Evolutionary conservation across 2,797 vertebrate species (phyloP).

Genomic region (Siniperca obscura): DNA sequence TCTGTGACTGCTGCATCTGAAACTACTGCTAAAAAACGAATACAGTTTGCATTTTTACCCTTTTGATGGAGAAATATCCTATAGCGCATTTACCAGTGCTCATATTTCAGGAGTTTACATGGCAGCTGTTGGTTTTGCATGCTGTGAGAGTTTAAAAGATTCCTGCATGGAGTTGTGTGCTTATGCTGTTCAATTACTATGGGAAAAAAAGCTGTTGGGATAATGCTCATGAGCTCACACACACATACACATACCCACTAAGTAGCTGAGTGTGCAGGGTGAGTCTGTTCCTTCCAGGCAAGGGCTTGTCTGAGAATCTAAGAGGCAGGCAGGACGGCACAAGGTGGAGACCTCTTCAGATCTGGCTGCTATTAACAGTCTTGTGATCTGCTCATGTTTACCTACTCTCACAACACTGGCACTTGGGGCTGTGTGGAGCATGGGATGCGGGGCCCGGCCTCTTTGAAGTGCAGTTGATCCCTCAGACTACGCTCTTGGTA

Average conservation of each 20-base stretch:
- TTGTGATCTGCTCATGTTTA: slow-evolving; percentile 87
- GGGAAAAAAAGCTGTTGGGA: slow-evolving; percentile 43
- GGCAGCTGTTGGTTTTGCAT: slow-evolving; percentile 60
- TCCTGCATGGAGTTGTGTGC: slow-evolving; percentile 48
- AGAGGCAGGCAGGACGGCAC: slow-evolving; percentile 78
- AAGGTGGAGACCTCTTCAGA: slow-evolving; percentile 86
- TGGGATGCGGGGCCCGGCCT: slow-evolving; percentile 73
- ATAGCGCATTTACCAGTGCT: slow-evolving; percentile 11
- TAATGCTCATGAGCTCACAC: slow-evolving; percentile 42
- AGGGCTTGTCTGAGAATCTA: slow-evolving; percentile 77
- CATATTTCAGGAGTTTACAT: slow-evolving; percentile 41
- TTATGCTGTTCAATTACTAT: slow-evolving; percentile 54
- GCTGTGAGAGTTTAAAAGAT: slow-evolving; percentile 59
- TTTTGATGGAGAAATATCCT: slow-evolving; percentile 20
- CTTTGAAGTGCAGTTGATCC: slow-evolving; percentile 88
- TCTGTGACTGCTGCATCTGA: slow-evolving; percentile 3
- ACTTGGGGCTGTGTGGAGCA: slow-evolving; percentile 78
- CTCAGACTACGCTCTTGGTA: slow-evolving; percentile 84
- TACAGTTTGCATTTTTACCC: slow-evolving; percentile 26
- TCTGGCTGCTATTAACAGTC: slow-evolving; percentile 85
- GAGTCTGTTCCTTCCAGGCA: slow-evolving; percentile 73
- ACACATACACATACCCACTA: slow-evolving; percentile 25
- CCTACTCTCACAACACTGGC: slow-evolving; percentile 81
- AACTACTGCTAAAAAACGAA: slow-evolving; percentile 17
- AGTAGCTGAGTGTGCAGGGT: slow-evolving; percentile 65